Percentiles rank a stretch among this genome's conserved stretches.
These are phyloP conservation scores for Amorpha juglandis DNA, from an alignment of 2,888 invertebrate genomes.

Conservation along the genomic window DNA sequence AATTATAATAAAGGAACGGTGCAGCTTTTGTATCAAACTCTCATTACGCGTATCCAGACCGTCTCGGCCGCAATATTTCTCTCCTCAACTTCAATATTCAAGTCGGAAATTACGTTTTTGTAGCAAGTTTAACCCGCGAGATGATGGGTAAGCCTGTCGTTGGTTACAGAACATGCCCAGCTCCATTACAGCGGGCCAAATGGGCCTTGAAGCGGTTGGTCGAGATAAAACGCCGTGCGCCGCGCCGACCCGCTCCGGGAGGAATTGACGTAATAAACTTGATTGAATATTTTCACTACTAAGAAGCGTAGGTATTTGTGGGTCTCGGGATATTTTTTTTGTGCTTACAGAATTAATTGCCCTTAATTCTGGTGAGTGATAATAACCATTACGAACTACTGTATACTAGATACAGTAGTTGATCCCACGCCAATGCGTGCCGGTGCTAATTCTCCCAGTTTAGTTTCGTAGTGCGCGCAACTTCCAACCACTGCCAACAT, in stretches of 20 bases:
- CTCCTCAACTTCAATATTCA: constrained; percentile 20
- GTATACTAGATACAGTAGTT: neutral
- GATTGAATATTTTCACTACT: constrained; percentile 61
- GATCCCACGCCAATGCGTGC: constrained; percentile 15
- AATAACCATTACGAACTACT: neutral
- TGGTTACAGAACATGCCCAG: constrained; percentile 34
- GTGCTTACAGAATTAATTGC: neutral
- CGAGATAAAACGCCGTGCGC: constrained; percentile 49
- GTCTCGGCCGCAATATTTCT: constrained; percentile 18
- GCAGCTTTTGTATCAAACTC: constrained; percentile 22
- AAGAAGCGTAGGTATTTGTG: neutral
- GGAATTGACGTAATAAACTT: constrained; percentile 63
- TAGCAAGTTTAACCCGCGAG: constrained; percentile 36
- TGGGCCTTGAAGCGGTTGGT: constrained; percentile 56
- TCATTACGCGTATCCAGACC: constrained; percentile 15
- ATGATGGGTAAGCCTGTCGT: constrained; percentile 40
- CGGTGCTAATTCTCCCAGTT: constrained; percentile 3
- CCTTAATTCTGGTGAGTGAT: constrained; percentile 9
- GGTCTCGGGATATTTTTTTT: neutral
- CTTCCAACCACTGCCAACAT: constrained; percentile 3
- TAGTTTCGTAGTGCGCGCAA: neutral
- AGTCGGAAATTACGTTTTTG: constrained; percentile 43
- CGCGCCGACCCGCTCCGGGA: constrained; percentile 38
- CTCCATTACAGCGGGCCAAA: constrained; percentile 50
- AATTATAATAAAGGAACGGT: constrained; percentile 19